Evolutionary conservation across 2,888 invertebrate genomes (phyloP).

Genomic region (Platycheirus albimanus): DNA sequence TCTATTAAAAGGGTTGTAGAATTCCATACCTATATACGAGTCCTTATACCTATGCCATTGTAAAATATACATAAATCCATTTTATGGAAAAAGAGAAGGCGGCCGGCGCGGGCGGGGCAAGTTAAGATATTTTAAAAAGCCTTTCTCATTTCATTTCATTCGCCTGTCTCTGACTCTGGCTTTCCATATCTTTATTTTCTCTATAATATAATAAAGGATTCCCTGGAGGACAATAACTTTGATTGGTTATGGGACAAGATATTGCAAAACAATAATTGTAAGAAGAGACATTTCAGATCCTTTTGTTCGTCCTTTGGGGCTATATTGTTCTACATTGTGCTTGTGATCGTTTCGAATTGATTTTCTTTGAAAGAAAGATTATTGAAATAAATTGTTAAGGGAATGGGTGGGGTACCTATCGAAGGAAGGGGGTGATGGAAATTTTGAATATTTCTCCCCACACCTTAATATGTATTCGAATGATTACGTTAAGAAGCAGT

Average conservation of each 20-base stretch:
- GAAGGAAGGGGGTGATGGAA: too few species aligned
- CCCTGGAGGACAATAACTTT: slow-evolving; percentile 67
- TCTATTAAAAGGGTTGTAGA: slow-evolving; percentile 18
- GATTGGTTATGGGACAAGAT: slow-evolving; percentile 62
- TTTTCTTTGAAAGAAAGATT: slow-evolving; percentile 47
- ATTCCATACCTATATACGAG: slow-evolving; percentile 15
- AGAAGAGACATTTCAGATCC: slow-evolving; percentile 11
- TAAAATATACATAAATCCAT: slow-evolving; percentile 41
- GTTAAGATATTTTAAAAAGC: slow-evolving; percentile 23
- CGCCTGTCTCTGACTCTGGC: neutral
- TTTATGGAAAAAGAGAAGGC: neutral
- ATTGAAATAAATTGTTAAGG: slow-evolving; percentile 45
- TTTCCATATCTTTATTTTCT: neutral
- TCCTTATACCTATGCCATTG: too few species aligned
- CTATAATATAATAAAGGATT: too few species aligned
- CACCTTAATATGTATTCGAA: neutral
- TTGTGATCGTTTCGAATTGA: slow-evolving; percentile 62
- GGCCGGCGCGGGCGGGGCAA: too few species aligned
- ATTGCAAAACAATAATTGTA: slow-evolving; percentile 37
- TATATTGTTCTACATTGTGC: slow-evolving; percentile 39
- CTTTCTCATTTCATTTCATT: neutral
- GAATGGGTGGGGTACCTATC: neutral
- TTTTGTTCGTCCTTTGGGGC: slow-evolving; percentile 25
- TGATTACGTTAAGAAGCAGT: neutral
- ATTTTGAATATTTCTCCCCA: neutral